These are phyloP conservation scores for Spizella passerina DNA, from an alignment of 2,797 vertebrate species.

Conservation along the genomic window DNA sequence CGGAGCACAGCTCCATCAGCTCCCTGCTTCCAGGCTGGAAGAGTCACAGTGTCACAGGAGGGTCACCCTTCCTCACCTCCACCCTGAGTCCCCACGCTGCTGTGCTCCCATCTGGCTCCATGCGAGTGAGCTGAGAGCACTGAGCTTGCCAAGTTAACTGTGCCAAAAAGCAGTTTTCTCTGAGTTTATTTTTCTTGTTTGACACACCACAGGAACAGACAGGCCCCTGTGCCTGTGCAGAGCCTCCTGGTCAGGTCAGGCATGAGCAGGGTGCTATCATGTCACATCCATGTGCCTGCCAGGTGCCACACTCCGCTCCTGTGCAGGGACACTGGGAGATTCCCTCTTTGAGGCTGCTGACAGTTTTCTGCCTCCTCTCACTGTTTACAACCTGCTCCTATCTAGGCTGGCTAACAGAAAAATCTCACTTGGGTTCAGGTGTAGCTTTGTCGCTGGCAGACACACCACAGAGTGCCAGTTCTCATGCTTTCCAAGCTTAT, in stretches of 20 bases:
- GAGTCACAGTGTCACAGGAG: background rate
- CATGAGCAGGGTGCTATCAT: rapidly evolving
- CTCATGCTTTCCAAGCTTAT: background rate
- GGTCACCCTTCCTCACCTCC: background rate
- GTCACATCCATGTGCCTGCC: background rate
- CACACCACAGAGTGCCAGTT: background rate
- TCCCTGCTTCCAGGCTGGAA: background rate
- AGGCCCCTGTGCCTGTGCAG: rapidly evolving
- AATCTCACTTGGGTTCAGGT: background rate
- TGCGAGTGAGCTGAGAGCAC: rapidly evolving
- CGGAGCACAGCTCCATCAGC: rapidly evolving
- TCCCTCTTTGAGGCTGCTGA: slow-evolving; percentile 50
- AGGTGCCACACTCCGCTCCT: slow-evolving; percentile 30
- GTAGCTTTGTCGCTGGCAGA: background rate
- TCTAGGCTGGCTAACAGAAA: background rate
- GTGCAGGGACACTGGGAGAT: slow-evolving; percentile 54
- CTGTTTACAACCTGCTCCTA: background rate
- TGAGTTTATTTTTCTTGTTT: background rate
- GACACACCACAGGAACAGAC: rapidly evolving
- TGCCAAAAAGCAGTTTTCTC: background rate
- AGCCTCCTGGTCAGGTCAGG: background rate
- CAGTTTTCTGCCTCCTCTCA: slow-evolving; percentile 60
- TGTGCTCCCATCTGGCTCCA: rapidly evolving
- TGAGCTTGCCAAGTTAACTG: background rate
- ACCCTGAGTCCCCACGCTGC: rapidly evolving